phyloP scores from a whole-genome alignment of 2,797 vertebrate genomes.

The Parauchenoglanis punctatus region DNA sequence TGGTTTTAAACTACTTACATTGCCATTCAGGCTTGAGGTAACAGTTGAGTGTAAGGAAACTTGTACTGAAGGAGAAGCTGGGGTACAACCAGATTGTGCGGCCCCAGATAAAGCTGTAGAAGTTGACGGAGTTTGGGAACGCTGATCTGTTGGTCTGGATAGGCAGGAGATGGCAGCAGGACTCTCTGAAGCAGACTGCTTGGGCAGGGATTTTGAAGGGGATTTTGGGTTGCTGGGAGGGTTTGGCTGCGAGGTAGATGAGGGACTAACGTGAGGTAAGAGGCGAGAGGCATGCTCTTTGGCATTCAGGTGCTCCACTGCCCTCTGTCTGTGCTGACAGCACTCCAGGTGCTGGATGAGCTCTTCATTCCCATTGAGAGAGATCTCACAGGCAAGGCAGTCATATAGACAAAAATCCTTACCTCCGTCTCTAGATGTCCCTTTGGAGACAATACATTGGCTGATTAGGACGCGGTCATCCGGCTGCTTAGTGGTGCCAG shows the following conservation, averaged over 20 bases:
- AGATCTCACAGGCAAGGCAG: slow-evolving; percentile 87
- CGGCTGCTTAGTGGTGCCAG: slow-evolving; percentile 71
- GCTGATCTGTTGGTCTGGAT: slow-evolving; percentile 62
- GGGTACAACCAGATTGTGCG: slow-evolving; percentile 68
- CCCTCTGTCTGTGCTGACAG: slow-evolving; percentile 89
- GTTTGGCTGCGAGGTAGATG: slow-evolving; percentile 98
- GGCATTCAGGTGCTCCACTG: slow-evolving; percentile 95
- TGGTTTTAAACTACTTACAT: slow-evolving; percentile 88
- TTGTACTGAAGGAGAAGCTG: slow-evolving; percentile 45
- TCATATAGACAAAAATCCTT: slow-evolving; percentile 76
- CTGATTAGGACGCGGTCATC: slow-evolving; percentile 78
- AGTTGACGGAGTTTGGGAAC: slow-evolving; percentile 70
- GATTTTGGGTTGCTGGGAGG: slow-evolving; percentile 88
- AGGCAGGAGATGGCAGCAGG: slow-evolving; percentile 58
- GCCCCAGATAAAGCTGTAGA: slow-evolving; percentile 74
- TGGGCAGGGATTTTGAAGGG: slow-evolving; percentile 61
- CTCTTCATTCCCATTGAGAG: slow-evolving; percentile 84
- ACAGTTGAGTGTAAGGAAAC: slow-evolving; percentile 83
- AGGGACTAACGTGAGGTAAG: slow-evolving; percentile 98
- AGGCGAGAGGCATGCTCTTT: slow-evolving; percentile 99
- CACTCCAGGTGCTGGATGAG: slow-evolving; percentile 87
- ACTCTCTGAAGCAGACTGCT: slow-evolving; percentile 38
- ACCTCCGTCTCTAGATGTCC: slow-evolving; percentile 74
- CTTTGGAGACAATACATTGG: slow-evolving; percentile 86
- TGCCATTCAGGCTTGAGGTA: slow-evolving; percentile 92